phyloP scores from a whole-genome alignment of 2,888 invertebrate genomes.

The Leucozona laternaria region DNA sequence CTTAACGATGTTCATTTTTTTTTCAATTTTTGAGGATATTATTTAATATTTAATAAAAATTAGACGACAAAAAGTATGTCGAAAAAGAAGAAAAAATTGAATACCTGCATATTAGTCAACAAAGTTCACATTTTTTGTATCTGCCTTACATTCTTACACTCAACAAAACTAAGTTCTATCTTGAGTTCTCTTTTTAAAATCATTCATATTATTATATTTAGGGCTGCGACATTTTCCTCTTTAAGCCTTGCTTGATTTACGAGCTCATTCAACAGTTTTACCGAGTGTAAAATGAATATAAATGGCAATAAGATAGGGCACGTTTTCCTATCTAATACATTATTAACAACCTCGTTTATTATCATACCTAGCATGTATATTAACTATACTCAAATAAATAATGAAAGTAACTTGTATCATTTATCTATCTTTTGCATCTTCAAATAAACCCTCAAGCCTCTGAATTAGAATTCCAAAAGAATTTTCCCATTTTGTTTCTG shows the following conservation, averaged over 20 bases:
- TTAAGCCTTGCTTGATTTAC: background rate
- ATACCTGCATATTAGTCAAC: too few relatives aligned
- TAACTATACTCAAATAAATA: background rate
- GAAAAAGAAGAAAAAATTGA: too few relatives aligned
- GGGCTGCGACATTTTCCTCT: background rate
- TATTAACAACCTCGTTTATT: background rate
- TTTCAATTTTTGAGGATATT: too few relatives aligned
- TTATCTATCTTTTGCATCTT: background rate
- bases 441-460: background rate
- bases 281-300: background rate
- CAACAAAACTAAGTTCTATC: background rate
- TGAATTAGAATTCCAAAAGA: constrained; percentile 17
- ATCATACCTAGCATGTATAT: background rate
- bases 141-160: background rate
- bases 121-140: too few relatives aligned
- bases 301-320: background rate
- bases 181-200: background rate
- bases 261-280: background rate
- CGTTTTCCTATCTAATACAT: background rate
- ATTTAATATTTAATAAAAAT: too few relatives aligned
- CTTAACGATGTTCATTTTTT: background rate
- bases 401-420: constrained; percentile 1
- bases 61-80: too few relatives aligned
- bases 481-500: constrained; percentile 27
- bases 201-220: background rate